Percentiles rank a stretch among this genome's conserved stretches.
phyloP scores from a whole-genome alignment of 1,140 invertebrate genomes.

The Drosophila ficusphila region DNA sequence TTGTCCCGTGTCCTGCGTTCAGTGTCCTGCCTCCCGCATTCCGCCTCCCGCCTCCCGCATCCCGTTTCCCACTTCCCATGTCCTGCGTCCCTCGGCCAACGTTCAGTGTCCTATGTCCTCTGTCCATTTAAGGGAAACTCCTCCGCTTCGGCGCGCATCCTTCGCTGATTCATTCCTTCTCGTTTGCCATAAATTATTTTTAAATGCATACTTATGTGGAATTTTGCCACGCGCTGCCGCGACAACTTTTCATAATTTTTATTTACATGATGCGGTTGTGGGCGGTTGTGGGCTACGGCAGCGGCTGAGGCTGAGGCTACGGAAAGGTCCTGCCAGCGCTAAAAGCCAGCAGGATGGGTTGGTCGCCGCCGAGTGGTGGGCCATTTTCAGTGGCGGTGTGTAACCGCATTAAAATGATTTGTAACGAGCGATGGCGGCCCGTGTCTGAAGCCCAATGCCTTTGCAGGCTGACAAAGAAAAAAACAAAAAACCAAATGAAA shows the following conservation, averaged over 20 bases:
- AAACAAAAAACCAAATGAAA: neutral
- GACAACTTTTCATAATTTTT: slow-evolving; percentile 71
- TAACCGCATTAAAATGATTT: slow-evolving; percentile 64
- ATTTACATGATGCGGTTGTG: slow-evolving; percentile 54
- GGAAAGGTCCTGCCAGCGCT: too few species aligned
- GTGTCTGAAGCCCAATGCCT: slow-evolving; percentile 21
- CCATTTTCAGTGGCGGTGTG: neutral
- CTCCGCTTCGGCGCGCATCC: neutral
- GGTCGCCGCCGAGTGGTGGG: neutral
- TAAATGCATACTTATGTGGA: slow-evolving; percentile 73
- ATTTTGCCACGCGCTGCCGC: slow-evolving; percentile 63
- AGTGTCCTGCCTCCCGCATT: too few species aligned
- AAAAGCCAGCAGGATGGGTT: too few species aligned
- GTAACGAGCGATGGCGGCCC: slow-evolving; percentile 12
- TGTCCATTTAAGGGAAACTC: slow-evolving; percentile 43
- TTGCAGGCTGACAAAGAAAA: neutral
- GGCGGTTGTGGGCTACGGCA: neutral
- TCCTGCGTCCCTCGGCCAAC: too few species aligned
- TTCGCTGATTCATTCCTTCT: slow-evolving; percentile 19
- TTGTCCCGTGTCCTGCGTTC: slow-evolving; percentile 41
- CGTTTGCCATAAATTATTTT: slow-evolving; percentile 66
- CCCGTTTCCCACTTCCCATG: too few species aligned
- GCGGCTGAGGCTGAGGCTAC: neutral
- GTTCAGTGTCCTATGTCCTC: neutral
- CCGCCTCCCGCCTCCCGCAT: too few species aligned